phyloP scores from a whole-genome alignment of 2,113 vertebrate genomes.

The Chaetodon auriga region DNA sequence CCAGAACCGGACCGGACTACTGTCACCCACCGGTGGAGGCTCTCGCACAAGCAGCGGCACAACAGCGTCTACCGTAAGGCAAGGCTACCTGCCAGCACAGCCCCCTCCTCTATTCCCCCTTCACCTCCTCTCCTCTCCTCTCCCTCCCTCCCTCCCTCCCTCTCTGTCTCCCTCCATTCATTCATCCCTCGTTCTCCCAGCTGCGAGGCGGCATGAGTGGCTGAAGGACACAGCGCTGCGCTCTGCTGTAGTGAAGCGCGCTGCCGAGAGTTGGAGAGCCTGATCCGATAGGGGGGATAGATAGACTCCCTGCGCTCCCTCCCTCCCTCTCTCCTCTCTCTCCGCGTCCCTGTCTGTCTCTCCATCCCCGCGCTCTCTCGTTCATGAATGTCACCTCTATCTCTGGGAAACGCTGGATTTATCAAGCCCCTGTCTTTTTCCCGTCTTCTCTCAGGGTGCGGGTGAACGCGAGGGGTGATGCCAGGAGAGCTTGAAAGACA shows the following conservation, averaged over 20 bases:
- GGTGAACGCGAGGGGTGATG: slow-evolving; percentile 66
- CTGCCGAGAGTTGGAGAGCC: slow-evolving; percentile 72
- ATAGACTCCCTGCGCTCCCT: slow-evolving; percentile 67
- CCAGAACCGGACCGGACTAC: slow-evolving; percentile 55
- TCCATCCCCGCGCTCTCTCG: slow-evolving; percentile 49
- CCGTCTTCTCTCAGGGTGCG: slow-evolving; percentile 66
- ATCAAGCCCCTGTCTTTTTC: slow-evolving; percentile 62
- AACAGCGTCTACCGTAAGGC: slow-evolving; percentile 56
- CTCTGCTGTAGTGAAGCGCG: slow-evolving; percentile 63
- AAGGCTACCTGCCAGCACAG: slow-evolving; percentile 57
- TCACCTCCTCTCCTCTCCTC: slow-evolving; percentile 23
- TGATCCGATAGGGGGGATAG: slow-evolving; percentile 50
- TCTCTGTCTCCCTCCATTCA: slow-evolving; percentile 66
- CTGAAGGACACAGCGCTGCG: slow-evolving; percentile 83
- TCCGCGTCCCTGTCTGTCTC: slow-evolving; percentile 55
- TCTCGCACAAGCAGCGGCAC: slow-evolving; percentile 27
- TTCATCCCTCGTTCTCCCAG: slow-evolving; percentile 72
- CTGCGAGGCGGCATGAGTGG: slow-evolving; percentile 69
- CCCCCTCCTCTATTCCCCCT: not conserved
- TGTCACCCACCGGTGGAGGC: slow-evolving; percentile 63
- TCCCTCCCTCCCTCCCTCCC: slow-evolving; percentile 12
- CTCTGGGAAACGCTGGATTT: slow-evolving; percentile 77
- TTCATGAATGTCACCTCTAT: slow-evolving; percentile 86
- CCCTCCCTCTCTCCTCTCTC: slow-evolving; percentile 38
- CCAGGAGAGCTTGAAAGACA: slow-evolving; percentile 67